Percentiles rank a stretch among this genome's conserved stretches.
Conservation (phyloP, 2,888 invertebrate species). For the Eurois occulta region DNA sequence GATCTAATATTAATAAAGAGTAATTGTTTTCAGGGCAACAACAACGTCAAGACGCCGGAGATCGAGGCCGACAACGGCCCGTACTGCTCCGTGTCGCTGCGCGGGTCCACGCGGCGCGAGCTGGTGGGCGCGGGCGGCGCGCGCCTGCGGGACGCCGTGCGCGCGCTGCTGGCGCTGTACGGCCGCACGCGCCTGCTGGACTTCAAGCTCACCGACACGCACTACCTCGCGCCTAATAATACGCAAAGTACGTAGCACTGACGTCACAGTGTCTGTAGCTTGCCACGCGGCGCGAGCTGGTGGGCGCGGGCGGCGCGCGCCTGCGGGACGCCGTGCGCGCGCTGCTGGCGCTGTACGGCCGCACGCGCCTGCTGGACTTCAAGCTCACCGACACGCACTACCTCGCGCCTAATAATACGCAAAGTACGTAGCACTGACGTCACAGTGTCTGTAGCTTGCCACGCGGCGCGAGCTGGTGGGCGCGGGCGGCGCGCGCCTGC, state of each 20-base stretch:
- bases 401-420: constrained; percentile 86
- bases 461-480: constrained; percentile 91
- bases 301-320: constrained; percentile 93
- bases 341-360: constrained; percentile 96
- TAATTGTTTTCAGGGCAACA: constrained; percentile 70
- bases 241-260: constrained; percentile 65
- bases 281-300: constrained; percentile 88
- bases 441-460: constrained; percentile 57
- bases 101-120: constrained; percentile 90
- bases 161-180: constrained; percentile 96
- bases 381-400: constrained; percentile 92
- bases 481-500: constrained; percentile 93
- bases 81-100: constrained; percentile 92
- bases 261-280: too few species aligned
- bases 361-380: constrained; percentile 96
- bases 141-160: constrained; percentile 94
- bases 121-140: constrained; percentile 92
- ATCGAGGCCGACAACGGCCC: constrained; percentile 92
- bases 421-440: constrained; percentile 59
- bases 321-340: constrained; percentile 94
- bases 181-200: constrained; percentile 96
- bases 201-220: constrained; percentile 93
- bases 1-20: neutral
- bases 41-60: constrained; percentile 88
- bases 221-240: constrained; percentile 89